Evolutionary conservation across 2,888 invertebrate species (phyloP).

Genomic region (Trachelus stipa): DNA sequence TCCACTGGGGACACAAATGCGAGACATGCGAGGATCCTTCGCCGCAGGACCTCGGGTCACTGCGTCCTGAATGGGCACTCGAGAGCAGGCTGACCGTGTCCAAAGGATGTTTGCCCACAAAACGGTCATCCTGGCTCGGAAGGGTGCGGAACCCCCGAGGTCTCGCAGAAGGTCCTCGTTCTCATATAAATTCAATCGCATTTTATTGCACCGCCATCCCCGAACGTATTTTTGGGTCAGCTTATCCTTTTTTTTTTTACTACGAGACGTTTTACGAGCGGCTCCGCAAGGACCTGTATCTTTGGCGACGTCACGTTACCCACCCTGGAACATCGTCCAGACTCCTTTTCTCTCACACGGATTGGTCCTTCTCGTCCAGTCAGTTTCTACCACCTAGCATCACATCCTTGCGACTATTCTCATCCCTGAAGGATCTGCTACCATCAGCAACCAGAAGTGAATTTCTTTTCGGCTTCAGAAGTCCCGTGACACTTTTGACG

Average conservation of each 20-base stretch:
- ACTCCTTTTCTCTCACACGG: neutral
- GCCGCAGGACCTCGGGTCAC: conserved; percentile 21
- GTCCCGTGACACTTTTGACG: neutral
- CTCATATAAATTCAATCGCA: conserved; percentile 12
- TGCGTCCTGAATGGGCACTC: conserved; percentile 43
- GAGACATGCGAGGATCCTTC: conserved; percentile 25
- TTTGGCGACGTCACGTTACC: neutral
- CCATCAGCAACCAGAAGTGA: neutral
- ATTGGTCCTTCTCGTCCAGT: neutral
- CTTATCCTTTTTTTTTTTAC: conserved; percentile 1
- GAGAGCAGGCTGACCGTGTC: conserved; percentile 38
- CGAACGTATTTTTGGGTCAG: conserved; percentile 1
- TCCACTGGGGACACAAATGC: conserved; percentile 27
- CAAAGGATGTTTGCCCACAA: conserved; percentile 55
- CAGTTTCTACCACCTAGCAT: neutral
- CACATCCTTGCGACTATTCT: neutral
- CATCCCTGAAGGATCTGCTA: neutral
- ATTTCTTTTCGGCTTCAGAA: neutral
- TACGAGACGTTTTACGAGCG: neutral
- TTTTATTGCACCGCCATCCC: conserved; percentile 8
- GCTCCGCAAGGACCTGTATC: neutral
- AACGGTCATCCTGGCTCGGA: conserved; percentile 29
- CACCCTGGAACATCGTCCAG: neutral
- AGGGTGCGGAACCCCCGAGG: conserved; percentile 9
- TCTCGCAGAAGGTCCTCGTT: neutral